Percentiles rank a stretch among this genome's conserved stretches.
Conservation (phyloP, 2,113 vertebrate genomes). For the Trematomus loennbergii region DNA sequence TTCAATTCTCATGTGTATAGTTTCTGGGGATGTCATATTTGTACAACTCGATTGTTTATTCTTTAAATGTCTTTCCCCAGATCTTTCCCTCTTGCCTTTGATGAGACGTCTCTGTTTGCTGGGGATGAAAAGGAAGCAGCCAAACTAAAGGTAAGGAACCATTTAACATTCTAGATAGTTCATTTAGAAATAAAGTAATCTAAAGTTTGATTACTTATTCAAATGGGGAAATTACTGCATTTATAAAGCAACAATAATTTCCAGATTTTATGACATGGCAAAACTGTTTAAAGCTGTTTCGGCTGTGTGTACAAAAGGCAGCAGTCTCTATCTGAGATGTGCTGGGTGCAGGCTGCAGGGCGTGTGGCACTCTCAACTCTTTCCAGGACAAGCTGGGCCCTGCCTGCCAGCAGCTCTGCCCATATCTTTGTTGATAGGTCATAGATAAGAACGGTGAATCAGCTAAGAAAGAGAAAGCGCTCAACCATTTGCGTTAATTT, state of each 20-base stretch:
- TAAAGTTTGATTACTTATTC: not conserved
- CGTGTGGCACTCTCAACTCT: no score
- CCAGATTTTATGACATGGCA: not conserved
- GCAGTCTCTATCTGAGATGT: no score
- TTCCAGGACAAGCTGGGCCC: no score
- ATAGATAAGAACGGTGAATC: no score
- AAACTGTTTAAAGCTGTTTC: not conserved
- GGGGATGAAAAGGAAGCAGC: conserved; percentile 90
- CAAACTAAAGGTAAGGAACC: conserved; percentile 88
- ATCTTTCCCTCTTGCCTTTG: conserved; percentile 93
- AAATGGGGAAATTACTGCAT: no score
- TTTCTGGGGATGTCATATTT: not conserved
- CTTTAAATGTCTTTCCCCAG: conserved; percentile 68
- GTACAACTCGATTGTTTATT: not conserved
- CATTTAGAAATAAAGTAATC: not conserved
- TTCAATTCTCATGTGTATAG: not conserved
- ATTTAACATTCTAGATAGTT: not conserved
- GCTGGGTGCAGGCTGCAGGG: no score
- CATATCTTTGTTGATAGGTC: no score
- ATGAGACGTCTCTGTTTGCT: conserved; percentile 92
- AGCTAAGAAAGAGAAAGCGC: no score
- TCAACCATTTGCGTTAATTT: no score
- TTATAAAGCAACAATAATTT: not conserved
- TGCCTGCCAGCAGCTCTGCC: no score
- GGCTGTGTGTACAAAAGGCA: no score